Percentiles rank a stretch among this genome's conserved stretches.
Conservation (phyloP, 2,797 vertebrate genomes). For the Galagoides demidoff region DNA sequence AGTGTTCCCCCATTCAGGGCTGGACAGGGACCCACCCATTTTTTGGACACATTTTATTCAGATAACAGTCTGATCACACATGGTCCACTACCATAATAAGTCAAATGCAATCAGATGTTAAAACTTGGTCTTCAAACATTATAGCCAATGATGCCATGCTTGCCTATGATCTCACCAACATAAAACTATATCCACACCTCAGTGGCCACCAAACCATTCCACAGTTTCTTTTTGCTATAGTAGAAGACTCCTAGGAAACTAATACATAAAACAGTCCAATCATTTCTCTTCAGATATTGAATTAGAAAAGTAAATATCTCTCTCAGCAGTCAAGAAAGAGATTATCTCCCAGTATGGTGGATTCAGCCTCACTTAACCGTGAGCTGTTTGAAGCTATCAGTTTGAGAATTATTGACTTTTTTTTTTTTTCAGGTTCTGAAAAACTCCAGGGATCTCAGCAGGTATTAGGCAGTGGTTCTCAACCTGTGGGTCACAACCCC, state of each 20-base stretch:
- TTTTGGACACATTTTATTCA: too few relatives aligned
- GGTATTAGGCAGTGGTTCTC: constrained; percentile 86
- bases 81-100: too few relatives aligned
- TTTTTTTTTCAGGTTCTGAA: constrained; percentile 88
- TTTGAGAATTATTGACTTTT: constrained; percentile 89
- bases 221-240: neutral
- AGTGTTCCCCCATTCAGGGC: too few relatives aligned
- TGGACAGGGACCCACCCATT: too few relatives aligned
- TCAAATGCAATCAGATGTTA: too few relatives aligned
- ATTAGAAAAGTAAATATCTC: constrained; percentile 50
- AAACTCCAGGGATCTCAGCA: constrained; percentile 94
- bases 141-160: too few relatives aligned
- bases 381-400: constrained; percentile 91
- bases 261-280: constrained; percentile 30
- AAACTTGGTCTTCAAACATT: too few relatives aligned
- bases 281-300: constrained; percentile 39
- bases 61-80: too few relatives aligned
- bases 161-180: too few relatives aligned
- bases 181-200: too few relatives aligned
- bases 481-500: too few relatives aligned
- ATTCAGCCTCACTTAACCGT: constrained; percentile 87
- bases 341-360: constrained; percentile 37
- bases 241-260: neutral
- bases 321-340: neutral
- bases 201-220: too few relatives aligned